Percentiles rank a stretch among this genome's conserved stretches.
These are phyloP conservation scores for Trichonephila inaurata DNA, from an alignment of 1,140 invertebrate species.

Conservation along the genomic window DNA sequence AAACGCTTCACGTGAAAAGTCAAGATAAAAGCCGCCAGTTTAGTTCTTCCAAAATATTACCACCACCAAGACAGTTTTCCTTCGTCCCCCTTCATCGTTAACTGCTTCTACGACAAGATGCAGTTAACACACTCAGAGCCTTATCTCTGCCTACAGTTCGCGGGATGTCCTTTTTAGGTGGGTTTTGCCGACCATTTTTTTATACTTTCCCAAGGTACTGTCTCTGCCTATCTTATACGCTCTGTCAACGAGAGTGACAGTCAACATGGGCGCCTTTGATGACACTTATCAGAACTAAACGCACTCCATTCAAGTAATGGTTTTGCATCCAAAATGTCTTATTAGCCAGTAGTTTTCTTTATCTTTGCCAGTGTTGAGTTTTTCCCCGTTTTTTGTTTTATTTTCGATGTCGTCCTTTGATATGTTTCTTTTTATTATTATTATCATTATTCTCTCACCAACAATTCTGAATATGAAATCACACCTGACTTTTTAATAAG, in stretches of 20 bases:
- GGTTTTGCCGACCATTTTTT: conserved; percentile 28
- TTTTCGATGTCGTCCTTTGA: not conserved
- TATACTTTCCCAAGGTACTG: not conserved
- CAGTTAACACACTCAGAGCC: conserved; percentile 61
- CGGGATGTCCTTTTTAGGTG: conserved; percentile 40
- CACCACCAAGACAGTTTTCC: conserved; percentile 56
- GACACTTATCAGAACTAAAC: conserved; percentile 63
- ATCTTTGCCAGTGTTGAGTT: not conserved
- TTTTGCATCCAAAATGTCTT: conserved; percentile 72
- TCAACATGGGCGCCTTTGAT: conserved; percentile 65
- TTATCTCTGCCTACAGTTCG: conserved; percentile 43
- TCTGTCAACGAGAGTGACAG: conserved; percentile 69
- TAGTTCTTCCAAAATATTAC: conserved; percentile 48
- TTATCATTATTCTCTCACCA: not conserved
- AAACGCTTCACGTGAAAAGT: conserved; percentile 64
- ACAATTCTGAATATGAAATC: conserved; percentile 23
- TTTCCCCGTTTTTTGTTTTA: not conserved
- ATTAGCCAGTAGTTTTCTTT: conserved; percentile 53
- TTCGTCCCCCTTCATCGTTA: conserved; percentile 3
- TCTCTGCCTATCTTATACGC: conserved; percentile 60
- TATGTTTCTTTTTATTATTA: not conserved
- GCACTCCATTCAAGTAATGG: conserved; percentile 45
- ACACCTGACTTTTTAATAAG: conserved; percentile 64
- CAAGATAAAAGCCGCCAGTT: conserved; percentile 52
- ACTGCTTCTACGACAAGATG: conserved; percentile 44